Evolutionary conservation across 2,797 vertebrate genomes (phyloP), one percentile per base, ranked within the genome.

Genomic region (Lithobates sylvaticus): DNA sequence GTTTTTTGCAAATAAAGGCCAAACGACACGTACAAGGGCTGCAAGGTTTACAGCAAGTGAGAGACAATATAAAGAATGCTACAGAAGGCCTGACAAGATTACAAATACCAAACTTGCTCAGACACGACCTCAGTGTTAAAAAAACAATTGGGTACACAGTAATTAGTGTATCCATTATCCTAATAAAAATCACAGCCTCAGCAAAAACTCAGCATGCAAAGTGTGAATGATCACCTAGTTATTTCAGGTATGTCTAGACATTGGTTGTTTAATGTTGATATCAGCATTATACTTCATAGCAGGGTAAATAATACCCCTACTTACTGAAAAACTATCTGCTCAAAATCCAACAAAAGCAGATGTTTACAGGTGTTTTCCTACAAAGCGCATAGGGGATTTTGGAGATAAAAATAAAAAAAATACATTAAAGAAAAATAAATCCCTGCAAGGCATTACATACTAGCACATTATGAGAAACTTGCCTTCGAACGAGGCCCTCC

Each of bases 21-120:
- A 2, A 61, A n/a, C n/a, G 0, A n/a, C 32, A 3, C 1, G 8
- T 2, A n/a, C 21, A 61, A 61, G 54, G 54, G 5, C 54, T 61
- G 21, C 18, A 61, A 6, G 3, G 54, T 61, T 61, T 61, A 61
- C 54, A 23, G 54, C 54, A 61, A 21, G 54, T 61, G 34, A 72
- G 29, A 34, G 32, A 32, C 32, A 32, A 76, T 27, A 54, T 23
- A 32, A 32, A 76, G 47, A 74, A 74, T 12, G 26, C 32, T 27
- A 58, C 27, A 21, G 16, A 47, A 32, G 47, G 7, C 6, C 54
- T 61, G 54, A 61, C 54, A 61, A 76, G 47, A 39, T 39, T 23
- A 72, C 4, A 34, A 72, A 39, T 72, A 12, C 70, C 34, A n/a
- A 34, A 72, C 70, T 21, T 72, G 70, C 34, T 72, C 70, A 72